These are phyloP conservation scores for Alcedo quadribrachys DNA, from an alignment of 2,797 vertebrate species.

Conservation along the genomic window DNA sequence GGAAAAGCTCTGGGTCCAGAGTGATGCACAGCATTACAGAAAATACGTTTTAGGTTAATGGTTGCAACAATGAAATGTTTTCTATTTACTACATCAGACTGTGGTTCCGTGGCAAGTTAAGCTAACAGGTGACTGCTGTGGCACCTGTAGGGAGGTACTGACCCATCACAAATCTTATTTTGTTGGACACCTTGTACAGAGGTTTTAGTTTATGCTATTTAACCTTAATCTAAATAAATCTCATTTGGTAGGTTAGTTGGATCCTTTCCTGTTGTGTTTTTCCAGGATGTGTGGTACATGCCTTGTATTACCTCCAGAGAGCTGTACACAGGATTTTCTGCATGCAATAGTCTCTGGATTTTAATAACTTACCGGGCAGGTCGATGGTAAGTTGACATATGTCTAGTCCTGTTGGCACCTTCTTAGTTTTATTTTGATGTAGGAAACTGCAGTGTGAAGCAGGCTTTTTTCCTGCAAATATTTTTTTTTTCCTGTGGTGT, in stretches of 20 bases:
- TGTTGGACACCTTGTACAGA: neutral
- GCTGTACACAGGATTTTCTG: neutral
- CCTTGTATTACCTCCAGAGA: neutral
- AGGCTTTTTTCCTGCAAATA: neutral
- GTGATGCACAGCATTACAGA: neutral
- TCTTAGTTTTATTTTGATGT: neutral
- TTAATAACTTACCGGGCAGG: neutral
- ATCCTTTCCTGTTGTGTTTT: neutral
- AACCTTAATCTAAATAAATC: neutral
- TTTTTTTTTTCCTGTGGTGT: neutral
- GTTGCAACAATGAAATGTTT: neutral
- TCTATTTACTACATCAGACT: neutral
- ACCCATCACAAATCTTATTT: conserved; percentile 12
- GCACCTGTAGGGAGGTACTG: neutral
- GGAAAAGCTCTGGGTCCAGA: neutral
- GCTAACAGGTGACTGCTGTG: neutral
- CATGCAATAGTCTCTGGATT: neutral
- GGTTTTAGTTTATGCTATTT: neutral
- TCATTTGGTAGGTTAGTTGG: neutral
- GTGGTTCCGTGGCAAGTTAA: neutral
- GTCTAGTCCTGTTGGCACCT: conserved; percentile 21
- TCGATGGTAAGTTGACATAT: neutral
- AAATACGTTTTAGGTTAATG: neutral
- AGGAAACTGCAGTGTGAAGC: neutral
- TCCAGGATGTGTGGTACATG: conserved; percentile 7